Evolutionary conservation across 1,140 invertebrate genomes (phyloP).

Genomic region (Globodera ellingtonae): DNA sequence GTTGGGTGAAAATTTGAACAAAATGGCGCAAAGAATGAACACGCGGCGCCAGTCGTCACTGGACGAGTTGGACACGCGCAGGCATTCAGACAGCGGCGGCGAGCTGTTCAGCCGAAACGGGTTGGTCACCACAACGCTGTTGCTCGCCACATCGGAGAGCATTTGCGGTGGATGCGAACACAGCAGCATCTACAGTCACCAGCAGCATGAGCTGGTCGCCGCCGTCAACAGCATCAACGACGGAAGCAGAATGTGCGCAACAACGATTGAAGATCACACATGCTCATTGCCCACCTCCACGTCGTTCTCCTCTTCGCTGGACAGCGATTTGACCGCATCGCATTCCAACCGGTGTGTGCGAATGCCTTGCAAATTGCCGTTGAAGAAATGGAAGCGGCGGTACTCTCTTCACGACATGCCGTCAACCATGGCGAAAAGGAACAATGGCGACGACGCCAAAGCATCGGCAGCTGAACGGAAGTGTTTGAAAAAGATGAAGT

Average conservation of each 20-base stretch:
- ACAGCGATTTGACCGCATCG: neutral
- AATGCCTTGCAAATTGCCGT: constrained; percentile 29
- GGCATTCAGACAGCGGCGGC: neutral
- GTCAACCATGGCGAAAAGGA: neutral
- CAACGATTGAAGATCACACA: neutral
- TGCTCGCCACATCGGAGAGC: constrained; percentile 22
- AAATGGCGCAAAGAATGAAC: constrained; percentile 1
- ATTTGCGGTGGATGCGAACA: neutral
- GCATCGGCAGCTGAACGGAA: neutral
- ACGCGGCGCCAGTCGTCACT: neutral
- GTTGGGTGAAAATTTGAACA: constrained; percentile 2
- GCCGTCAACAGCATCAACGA: neutral
- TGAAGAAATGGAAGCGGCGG: constrained; percentile 8
- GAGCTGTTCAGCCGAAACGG: constrained; percentile 17
- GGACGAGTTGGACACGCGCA: constrained; percentile 1
- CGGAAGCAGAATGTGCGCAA: no score
- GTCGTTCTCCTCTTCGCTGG: neutral
- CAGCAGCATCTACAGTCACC: neutral
- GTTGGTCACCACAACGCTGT: constrained; percentile 23
- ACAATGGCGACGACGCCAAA: neutral
- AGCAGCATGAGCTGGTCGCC: neutral
- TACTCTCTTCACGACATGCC: constrained; percentile 13
- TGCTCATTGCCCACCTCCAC: neutral
- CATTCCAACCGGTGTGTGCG: neutral
- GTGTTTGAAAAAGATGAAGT: no score